phyloP scores from a whole-genome alignment of 2,888 invertebrate species.

The Andrena dorsata region DNA sequence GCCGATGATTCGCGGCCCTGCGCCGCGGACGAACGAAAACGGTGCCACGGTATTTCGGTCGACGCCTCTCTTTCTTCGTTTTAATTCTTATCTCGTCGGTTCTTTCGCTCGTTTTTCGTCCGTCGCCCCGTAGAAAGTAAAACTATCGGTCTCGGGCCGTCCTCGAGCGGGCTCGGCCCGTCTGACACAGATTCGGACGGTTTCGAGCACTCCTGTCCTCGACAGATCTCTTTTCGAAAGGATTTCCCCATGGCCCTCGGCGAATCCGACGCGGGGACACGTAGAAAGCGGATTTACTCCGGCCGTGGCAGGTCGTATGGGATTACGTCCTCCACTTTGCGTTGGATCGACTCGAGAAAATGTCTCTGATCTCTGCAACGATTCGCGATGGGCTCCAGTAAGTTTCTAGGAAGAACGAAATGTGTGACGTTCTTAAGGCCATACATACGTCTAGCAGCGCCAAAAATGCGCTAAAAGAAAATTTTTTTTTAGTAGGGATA shows the following conservation, averaged over 20 bases:
- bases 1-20: slow-evolving; percentile 9
- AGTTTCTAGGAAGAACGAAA: background rate
- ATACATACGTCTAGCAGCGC: too few relatives aligned
- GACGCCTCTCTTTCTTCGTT: slow-evolving; percentile 31
- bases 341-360: background rate
- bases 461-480: too few relatives aligned
- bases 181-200: slow-evolving; percentile 65
- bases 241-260: slow-evolving; percentile 32
- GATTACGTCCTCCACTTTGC: slow-evolving; percentile 19
- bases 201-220: slow-evolving; percentile 35
- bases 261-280: slow-evolving; percentile 21
- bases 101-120: slow-evolving; percentile 37
- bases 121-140: slow-evolving; percentile 71
- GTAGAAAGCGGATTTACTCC: slow-evolving; percentile 52
- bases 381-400: background rate
- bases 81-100: slow-evolving; percentile 40
- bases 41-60: slow-evolving; percentile 63
- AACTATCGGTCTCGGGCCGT: slow-evolving; percentile 57
- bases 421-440: background rate
- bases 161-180: slow-evolving; percentile 58
- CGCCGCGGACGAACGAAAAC: slow-evolving; percentile 35
- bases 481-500: too few relatives aligned
- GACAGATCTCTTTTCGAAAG: slow-evolving; percentile 41
- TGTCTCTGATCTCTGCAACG: background rate
- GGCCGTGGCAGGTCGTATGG: slow-evolving; percentile 3